These are phyloP conservation scores for Corvus moneduloides DNA, from an alignment of 2,113 vertebrate species.

Conservation along the genomic window DNA sequence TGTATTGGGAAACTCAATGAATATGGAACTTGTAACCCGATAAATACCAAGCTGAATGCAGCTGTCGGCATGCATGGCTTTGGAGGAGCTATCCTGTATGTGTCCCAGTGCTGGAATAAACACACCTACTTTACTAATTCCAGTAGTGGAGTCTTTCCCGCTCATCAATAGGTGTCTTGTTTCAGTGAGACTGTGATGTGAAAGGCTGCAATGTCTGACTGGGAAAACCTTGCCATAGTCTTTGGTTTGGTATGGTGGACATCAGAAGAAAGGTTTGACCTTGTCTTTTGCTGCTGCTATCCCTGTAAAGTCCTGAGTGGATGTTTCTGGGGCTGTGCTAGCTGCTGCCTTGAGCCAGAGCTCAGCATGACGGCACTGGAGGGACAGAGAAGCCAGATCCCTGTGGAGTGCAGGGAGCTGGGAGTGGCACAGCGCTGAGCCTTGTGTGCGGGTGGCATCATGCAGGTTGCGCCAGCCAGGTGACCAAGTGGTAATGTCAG, in stretches of 20 bases:
- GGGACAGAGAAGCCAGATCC: not conserved
- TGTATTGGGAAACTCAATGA: no score
- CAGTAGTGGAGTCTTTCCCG: no score
- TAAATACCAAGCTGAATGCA: no score
- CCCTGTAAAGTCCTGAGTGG: not conserved
- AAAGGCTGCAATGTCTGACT: not conserved
- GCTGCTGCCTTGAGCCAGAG: not conserved
- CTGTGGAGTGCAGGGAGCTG: not conserved
- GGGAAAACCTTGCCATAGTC: not conserved
- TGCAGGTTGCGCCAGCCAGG: not conserved
- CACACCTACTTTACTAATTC: no score
- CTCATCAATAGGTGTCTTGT: no score
- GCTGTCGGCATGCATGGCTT: no score
- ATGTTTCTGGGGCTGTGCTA: accelerated
- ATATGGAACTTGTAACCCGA: no score
- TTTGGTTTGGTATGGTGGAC: not conserved
- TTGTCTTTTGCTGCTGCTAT: not conserved
- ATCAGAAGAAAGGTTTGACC: not conserved
- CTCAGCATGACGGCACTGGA: not conserved
- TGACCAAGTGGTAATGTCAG: not conserved
- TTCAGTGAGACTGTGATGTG: not conserved
- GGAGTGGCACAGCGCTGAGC: accelerated
- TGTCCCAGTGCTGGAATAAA: no score
- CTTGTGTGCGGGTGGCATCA: not conserved
- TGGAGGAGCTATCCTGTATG: no score